Base-by-base conservation (phyloP, 2,113 vertebrate species). In the Hemiscyllium ocellatum region DNA sequence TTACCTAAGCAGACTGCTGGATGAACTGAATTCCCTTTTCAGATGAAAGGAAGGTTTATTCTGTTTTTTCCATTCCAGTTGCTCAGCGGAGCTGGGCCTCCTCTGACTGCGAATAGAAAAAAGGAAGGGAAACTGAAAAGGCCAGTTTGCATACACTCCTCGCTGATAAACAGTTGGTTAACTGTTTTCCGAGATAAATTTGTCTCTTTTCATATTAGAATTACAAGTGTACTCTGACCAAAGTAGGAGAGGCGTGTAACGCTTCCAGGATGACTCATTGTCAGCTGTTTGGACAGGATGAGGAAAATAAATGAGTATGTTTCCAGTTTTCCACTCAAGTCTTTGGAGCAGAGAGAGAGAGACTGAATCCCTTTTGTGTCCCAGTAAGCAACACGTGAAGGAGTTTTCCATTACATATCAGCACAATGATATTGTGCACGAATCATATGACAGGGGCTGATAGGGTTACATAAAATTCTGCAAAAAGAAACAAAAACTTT, bases 311-410 rank as follows among this genome's bases (percentile, higher is more conserved):
- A 72, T 95, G 29, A 95, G 33, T 19, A 33, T 72, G 94, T 50
- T 95, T 52, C 69, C 42, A 95, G 68, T 95, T 95, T 95, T 95
- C 94, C 94, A 95, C 68, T 95, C 47, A 2, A 50, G 42, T 33
- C 42, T 95, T 26, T 69, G 24, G 47, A 10, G 47, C 4, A 52
- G 69, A 72, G 47, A 72, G 69, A 72, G 47, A 72, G 94, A 52
- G 24, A 72, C 94, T 95, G 94, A 95, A 95, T 95, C 94, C 94
- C 42, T 61, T 95, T n/a, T 95, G 94, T 50, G 26, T 52, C 26
- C 47, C 33, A 42, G 50, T 12, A 61, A 17, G 89, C 94, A 72
- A 12, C 7, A 70, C 42, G 26, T 95, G 69, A 37, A 37, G 29
- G 10, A 95, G 94, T 52, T 95, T 95, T 95, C 42, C 94, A 95